phyloP scores from a whole-genome alignment of 23 tunicate species.

The Halocynthia aurantium region DNA sequence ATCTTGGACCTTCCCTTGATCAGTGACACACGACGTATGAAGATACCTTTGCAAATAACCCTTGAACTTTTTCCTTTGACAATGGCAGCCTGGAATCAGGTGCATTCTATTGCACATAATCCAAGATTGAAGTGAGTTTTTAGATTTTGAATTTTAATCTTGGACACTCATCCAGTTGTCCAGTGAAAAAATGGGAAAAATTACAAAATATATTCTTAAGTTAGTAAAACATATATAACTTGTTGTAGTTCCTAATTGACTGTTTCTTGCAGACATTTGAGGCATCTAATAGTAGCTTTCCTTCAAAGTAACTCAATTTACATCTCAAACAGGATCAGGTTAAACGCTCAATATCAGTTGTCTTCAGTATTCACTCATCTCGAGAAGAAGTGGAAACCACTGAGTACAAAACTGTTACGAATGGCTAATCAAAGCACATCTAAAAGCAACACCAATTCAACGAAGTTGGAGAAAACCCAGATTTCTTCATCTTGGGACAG shows the following conservation, averaged over 20 bases:
- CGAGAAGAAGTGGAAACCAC: constrained; percentile 44
- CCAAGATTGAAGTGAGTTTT: constrained; percentile 55
- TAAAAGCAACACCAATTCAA: not conserved
- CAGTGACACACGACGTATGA: constrained; percentile 58
- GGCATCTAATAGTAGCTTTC: too few species aligned
- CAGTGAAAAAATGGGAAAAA: not conserved
- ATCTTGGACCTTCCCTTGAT: constrained; percentile 19
- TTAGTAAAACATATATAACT: too few species aligned
- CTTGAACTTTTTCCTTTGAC: constrained; percentile 64
- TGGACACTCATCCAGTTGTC: too few species aligned
- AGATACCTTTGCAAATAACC: constrained; percentile 52
- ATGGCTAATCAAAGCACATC: constrained; percentile 28
- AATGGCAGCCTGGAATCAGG: constrained; percentile 74
- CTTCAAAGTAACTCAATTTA: too few species aligned
- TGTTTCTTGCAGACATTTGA: too few species aligned
- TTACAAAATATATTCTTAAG: not conserved
- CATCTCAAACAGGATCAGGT: constrained; percentile 30
- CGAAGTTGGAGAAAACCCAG: not conserved
- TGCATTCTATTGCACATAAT: constrained; percentile 74
- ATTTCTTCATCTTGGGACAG: not conserved
- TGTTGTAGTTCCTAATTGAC: too few species aligned
- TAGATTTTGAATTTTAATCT: not conserved
- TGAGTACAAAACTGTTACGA: constrained; percentile 45
- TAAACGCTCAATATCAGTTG: constrained; percentile 42
- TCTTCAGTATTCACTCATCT: constrained; percentile 36